phyloP scores from a whole-genome alignment of 2,888 invertebrate genomes.

The Eupeodes luniger region DNA sequence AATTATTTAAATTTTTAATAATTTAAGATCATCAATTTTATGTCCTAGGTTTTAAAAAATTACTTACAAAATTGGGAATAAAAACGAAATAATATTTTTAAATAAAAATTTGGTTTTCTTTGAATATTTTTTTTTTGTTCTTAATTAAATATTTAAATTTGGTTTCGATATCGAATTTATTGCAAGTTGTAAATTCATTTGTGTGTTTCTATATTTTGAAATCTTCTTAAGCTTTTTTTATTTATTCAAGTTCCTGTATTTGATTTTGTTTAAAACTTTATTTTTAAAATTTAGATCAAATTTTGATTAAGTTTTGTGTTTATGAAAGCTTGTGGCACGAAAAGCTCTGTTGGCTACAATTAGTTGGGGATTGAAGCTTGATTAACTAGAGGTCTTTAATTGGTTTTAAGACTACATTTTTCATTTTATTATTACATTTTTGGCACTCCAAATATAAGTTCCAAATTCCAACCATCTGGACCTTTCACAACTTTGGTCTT shows the following conservation, averaged over 20 bases:
- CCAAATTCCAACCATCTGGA: too few relatives aligned
- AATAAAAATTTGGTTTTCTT: conserved; percentile 35
- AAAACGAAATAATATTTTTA: conserved; percentile 31
- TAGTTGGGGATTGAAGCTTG: not conserved
- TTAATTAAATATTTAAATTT: not conserved
- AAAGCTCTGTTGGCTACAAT: not conserved
- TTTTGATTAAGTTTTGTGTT: not conserved
- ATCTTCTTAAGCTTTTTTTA: not conserved
- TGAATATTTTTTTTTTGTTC: not conserved
- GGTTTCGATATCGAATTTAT: not conserved
- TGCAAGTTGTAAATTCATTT: conserved; percentile 13
- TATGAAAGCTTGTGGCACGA: conserved; percentile 38
- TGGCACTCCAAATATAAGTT: too few relatives aligned
- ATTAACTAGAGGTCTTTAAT: not conserved
- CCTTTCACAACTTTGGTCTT: too few relatives aligned
- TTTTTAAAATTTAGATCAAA: not conserved
- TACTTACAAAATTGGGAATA: conserved; percentile 23
- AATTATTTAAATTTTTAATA: not conserved
- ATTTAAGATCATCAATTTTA: conserved; percentile 15
- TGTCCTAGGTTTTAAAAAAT: conserved; percentile 11
- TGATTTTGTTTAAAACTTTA: not conserved
- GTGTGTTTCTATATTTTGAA: not conserved
- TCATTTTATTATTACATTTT: too few relatives aligned
- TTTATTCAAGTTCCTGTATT: not conserved
- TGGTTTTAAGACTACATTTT: too few relatives aligned